A percentile compares a stretch with the other conserved stretches of the same genome.
phyloP scores from a whole-genome alignment of 2,113 vertebrate species.

The Gracilinanus agilis region DNA sequence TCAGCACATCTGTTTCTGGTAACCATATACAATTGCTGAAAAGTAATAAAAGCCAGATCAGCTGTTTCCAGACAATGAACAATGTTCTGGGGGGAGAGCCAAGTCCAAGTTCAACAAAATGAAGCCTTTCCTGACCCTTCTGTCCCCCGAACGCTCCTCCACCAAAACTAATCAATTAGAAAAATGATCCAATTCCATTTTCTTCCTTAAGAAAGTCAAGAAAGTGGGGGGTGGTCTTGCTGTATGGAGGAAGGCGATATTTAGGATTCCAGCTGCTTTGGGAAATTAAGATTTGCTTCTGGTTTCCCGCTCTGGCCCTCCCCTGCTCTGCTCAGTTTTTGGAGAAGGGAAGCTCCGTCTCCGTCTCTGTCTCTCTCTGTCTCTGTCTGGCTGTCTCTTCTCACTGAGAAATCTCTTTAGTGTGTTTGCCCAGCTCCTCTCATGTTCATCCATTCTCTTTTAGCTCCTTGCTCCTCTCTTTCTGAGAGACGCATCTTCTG shows the following conservation, averaged over 20 bases:
- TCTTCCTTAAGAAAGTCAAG: conserved; percentile 22
- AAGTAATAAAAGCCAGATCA: conserved; percentile 40
- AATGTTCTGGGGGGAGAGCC: background rate
- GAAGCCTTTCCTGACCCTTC: background rate
- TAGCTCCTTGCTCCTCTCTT: background rate
- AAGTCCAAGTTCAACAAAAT: background rate
- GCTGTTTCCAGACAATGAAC: background rate
- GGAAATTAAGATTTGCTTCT: background rate
- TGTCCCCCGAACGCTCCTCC: background rate
- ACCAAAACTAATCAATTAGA: too few relatives aligned
- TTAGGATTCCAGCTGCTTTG: background rate
- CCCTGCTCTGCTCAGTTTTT: background rate
- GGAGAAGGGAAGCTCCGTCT: background rate
- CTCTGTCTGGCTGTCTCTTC: background rate
- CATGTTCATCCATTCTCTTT: background rate
- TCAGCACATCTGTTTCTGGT: conserved; percentile 35
- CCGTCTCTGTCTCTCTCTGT: background rate
- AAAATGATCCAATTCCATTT: background rate
- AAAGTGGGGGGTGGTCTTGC: background rate
- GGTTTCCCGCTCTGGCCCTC: too few relatives aligned
- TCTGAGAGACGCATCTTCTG: background rate
- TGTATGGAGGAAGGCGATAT: background rate
- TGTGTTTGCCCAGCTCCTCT: background rate
- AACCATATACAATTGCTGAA: background rate
- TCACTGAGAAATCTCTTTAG: too few relatives aligned